Evolutionary conservation across 2,113 vertebrate genomes (phyloP), one percentile per base, ranked within the genome.

Genomic region (Genyomyrus donnyi): DNA sequence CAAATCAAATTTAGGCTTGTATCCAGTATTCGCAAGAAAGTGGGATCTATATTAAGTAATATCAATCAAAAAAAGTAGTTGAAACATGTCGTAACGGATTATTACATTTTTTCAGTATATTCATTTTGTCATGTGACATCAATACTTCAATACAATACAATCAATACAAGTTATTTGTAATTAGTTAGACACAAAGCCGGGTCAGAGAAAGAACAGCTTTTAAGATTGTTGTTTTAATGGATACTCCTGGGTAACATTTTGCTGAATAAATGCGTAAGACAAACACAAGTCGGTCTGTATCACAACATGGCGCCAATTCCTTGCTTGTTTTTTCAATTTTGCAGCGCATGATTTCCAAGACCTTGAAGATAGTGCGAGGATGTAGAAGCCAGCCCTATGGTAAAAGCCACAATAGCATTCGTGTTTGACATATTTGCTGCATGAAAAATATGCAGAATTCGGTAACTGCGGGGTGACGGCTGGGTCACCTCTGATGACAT

Each of bases 341-440:
- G 0, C 93, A 99, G 98, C 96, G 97, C 58, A 97, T 99, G 98
- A 97, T 98, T 92, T 97, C 98, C 89, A 97, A 97, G 92, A 97
- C 97, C 0, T 93, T 97, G 91, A 96, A 97, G 21, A 96, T 97
- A 46, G 95, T 99, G 46, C 95, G 96, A 89, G 96, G 91, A 35
- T 98, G 98, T 93, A 95, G 96, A 84, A 97, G 97, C 88, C 97
- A 97, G 42, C 92, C 95, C 0, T 96, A 95, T 0, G 96, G 98
- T 99, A 91, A 56, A 31, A 53, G 49, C 17, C 74, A 27, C 74
- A 19, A 19, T 39, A 6, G 5, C 74, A 42, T 42, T 39, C 74
- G 5, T 80, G 74, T 39, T 19, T 42, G 39, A 39, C 74, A 42
- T 80, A 42, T 35, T 80, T 80, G 31, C 13, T 42, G 31, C 35